A percentile compares a stretch with the other conserved stretches of the same genome.
phyloP scores from a whole-genome alignment of 1,140 invertebrate species.

The Cepaea nemoralis region DNA sequence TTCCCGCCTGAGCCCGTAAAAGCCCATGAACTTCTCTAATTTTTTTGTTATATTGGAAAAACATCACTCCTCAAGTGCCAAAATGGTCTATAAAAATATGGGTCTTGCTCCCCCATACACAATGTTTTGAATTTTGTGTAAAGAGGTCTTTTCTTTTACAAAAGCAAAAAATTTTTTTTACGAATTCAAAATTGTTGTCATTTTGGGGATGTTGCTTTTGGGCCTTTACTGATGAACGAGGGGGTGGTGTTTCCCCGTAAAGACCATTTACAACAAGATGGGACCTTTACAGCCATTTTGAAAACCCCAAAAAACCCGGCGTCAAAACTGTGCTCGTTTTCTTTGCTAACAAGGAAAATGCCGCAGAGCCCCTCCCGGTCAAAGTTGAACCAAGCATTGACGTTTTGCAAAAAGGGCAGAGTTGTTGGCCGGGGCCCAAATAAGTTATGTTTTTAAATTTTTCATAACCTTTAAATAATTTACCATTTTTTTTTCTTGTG shows the following conservation, averaged over 20 bases:
- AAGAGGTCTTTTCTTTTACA: no score
- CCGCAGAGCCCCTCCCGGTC: constrained; percentile 85
- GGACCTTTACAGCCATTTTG: constrained; percentile 77
- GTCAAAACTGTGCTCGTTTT: constrained; percentile 79
- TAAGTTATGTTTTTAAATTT: no score
- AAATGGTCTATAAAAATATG: no score
- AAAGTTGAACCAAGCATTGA: constrained; percentile 84
- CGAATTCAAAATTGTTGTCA: not conserved
- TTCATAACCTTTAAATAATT: no score
- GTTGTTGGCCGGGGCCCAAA: constrained; percentile 89
- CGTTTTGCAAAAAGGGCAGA: constrained; percentile 87
- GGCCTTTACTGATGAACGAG: constrained; percentile 82
- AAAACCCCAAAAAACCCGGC: constrained; percentile 77
- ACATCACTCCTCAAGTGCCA: no score
- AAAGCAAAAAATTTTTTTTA: no score
- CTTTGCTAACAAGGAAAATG: constrained; percentile 84
- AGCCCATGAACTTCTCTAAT: no score
- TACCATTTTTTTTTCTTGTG: no score
- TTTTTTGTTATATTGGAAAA: no score
- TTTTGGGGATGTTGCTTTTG: constrained; percentile 81
- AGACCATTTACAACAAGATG: constrained; percentile 86
- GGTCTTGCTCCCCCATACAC: no score
- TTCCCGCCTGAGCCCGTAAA: no score
- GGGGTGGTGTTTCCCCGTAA: constrained; percentile 80
- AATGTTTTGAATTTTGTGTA: no score